A percentile compares a stretch with the other conserved stretches of the same genome.
phyloP scores from a whole-genome alignment of 1,140 invertebrate species.

The Drosophila novamexicana region DNA sequence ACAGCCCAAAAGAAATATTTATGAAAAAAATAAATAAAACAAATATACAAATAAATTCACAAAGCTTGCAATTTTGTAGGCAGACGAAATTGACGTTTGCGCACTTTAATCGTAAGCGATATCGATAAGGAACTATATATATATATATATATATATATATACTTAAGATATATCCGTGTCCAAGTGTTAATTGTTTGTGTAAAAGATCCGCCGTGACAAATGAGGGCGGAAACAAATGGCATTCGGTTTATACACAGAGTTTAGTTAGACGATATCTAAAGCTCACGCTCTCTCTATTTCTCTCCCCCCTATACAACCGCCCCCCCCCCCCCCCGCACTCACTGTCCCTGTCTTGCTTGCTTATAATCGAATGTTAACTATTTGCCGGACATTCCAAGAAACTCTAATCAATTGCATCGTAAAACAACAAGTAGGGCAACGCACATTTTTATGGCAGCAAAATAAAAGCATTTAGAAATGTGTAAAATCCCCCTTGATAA shows the following conservation, averaged over 20 bases:
- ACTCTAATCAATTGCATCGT: constrained; percentile 30
- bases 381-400: constrained; percentile 23
- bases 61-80: constrained; percentile 23
- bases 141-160: constrained; percentile 18
- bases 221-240: constrained; percentile 45
- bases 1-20: neutral
- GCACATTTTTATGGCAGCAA: neutral
- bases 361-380: neutral
- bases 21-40: neutral
- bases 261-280: constrained; percentile 22
- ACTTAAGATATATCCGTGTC: neutral
- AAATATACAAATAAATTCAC: constrained; percentile 24
- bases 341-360: neutral
- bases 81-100: constrained; percentile 37
- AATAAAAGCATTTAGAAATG: too few relatives aligned
- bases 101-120: constrained; percentile 24
- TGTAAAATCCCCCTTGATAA: neutral
- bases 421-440: constrained; percentile 12
- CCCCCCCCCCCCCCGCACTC: neutral
- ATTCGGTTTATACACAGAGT: constrained; percentile 9
- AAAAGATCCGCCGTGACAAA: constrained; percentile 63
- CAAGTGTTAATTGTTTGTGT: constrained; percentile 52
- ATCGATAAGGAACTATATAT: constrained; percentile 18
- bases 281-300: neutral
- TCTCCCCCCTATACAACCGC: neutral